A percentile compares a stretch with the other conserved stretches of the same genome.
Conservation (phyloP, 2,888 invertebrate species). For the Sphaerophoria rueppellii region DNA sequence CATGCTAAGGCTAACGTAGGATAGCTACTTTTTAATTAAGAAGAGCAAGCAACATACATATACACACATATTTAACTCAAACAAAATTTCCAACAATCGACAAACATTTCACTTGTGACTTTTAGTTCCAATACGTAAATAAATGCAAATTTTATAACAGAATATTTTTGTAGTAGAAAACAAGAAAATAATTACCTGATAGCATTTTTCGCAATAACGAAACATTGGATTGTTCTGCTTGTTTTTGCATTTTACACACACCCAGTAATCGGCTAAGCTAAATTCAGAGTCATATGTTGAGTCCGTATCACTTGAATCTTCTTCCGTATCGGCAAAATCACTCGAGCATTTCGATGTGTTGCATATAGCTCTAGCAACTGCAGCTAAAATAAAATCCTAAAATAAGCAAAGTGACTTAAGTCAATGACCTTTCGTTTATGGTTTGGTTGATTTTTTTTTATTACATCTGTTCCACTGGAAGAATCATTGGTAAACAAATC, state of each 20-base stretch:
- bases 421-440: conserved; percentile 36
- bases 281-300: conserved; percentile 82
- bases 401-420: conserved; percentile 19
- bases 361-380: conserved; percentile 62
- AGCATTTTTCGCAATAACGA: conserved; percentile 88
- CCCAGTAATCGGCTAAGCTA: conserved; percentile 85
- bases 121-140: background rate
- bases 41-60: background rate
- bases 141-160: background rate
- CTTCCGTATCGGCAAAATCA: conserved; percentile 76
- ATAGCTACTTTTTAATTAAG: background rate
- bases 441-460: conserved; percentile 21
- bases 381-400: conserved; percentile 74
- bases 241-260: conserved; percentile 86
- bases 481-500: conserved; percentile 82
- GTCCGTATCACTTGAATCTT: conserved; percentile 76
- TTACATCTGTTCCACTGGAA: conserved; percentile 84
- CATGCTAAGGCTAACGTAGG: conserved; percentile 19
- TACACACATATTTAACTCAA: background rate
- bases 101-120: conserved; percentile 52
- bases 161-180: background rate
- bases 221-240: conserved; percentile 86
- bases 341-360: conserved; percentile 68
- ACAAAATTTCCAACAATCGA: background rate
- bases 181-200: conserved; percentile 83